These are phyloP conservation scores for Eriosoma lanigerum DNA, from an alignment of 1,140 invertebrate species.

Conservation along the genomic window DNA sequence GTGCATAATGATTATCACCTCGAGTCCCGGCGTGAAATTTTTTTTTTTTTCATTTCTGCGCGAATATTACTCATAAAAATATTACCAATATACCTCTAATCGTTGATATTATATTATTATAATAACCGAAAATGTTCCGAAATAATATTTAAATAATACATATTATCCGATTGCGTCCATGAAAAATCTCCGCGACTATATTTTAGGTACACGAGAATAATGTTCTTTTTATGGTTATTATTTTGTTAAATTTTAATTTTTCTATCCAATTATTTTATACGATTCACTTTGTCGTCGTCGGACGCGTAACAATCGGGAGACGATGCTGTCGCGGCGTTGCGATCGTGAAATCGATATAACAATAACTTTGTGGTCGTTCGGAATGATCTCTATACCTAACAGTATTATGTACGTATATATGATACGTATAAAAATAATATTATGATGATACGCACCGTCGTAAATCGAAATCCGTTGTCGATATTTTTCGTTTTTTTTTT, in stretches of 20 bases:
- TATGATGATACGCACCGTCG: background rate
- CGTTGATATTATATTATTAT: background rate
- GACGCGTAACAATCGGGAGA: background rate
- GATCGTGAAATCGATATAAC: background rate
- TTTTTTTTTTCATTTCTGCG: background rate
- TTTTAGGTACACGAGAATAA: background rate
- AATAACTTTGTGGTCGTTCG: slow-evolving; percentile 17
- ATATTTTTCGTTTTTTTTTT: too few species aligned
- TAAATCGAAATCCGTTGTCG: background rate
- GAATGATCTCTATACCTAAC: background rate
- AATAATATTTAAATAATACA: background rate
- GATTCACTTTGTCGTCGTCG: background rate
- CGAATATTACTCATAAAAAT: too few species aligned
- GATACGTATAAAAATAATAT: background rate
- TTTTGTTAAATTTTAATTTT: background rate
- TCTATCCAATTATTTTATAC: background rate
- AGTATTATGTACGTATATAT: background rate
- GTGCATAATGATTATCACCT: too few species aligned
- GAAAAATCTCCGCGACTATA: background rate
- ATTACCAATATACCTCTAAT: too few species aligned
- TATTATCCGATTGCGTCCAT: background rate
- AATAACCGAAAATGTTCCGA: background rate
- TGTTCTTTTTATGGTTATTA: background rate
- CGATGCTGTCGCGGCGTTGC: background rate
- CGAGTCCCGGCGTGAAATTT: background rate